Percentiles rank a stretch among this genome's conserved stretches.
These are phyloP conservation scores for Parnassius smintheus DNA, from an alignment of 2,888 invertebrate species.

Conservation along the genomic window DNA sequence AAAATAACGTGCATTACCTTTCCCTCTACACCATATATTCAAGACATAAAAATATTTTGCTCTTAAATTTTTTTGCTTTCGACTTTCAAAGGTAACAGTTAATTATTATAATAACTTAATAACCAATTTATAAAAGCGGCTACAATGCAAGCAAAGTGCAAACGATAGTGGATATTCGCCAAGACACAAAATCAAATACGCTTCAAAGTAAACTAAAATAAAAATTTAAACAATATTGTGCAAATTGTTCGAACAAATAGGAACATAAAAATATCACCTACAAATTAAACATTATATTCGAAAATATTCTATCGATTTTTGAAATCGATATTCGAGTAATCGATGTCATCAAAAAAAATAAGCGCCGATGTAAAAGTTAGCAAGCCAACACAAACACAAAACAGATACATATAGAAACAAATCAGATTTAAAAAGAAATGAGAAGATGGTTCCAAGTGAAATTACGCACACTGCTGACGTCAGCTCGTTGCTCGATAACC, in stretches of 20 bases:
- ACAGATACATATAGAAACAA: slow-evolving; percentile 13
- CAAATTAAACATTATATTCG: slow-evolving; percentile 28
- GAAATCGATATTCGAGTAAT: background rate
- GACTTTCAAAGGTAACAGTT: too few species aligned
- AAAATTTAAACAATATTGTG: too few species aligned
- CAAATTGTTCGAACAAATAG: background rate
- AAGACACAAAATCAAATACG: too few species aligned
- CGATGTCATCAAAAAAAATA: slow-evolving; percentile 9
- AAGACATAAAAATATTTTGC: too few species aligned
- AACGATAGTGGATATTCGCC: background rate
- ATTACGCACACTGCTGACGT: slow-evolving; percentile 23
- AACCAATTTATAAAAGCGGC: too few species aligned
- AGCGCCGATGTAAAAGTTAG: slow-evolving; percentile 27
- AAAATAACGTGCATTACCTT: too few species aligned
- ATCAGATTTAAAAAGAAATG: slow-evolving; percentile 12
- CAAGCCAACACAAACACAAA: slow-evolving; percentile 24
- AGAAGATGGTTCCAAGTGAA: slow-evolving; percentile 10
- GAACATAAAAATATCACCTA: slow-evolving; percentile 11
- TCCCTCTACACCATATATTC: too few species aligned
- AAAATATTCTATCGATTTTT: slow-evolving; percentile 20
- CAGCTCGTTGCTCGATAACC: background rate
- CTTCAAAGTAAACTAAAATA: too few species aligned
- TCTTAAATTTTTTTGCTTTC: too few species aligned
- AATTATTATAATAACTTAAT: too few species aligned
- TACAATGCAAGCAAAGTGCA: too few species aligned